Evolutionary conservation across 2,888 invertebrate species (phyloP), one percentile per base, ranked within the genome.

Genomic region (Rhaphigaster nebulosa): DNA sequence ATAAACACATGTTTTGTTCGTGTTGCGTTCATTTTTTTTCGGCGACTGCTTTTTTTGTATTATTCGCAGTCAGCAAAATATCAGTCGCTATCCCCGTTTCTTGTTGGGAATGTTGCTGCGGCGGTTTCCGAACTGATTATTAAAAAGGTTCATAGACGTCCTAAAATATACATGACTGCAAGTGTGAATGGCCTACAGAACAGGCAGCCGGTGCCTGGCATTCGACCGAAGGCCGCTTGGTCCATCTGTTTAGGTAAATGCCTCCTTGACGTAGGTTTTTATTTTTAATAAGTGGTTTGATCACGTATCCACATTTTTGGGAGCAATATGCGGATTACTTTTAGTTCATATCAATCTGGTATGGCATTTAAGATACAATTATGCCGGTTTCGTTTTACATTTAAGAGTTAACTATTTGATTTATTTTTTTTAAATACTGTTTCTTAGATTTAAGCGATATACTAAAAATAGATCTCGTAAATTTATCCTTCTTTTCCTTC

Each of bases 141-240:
- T 76, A 26, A 76, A 38, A 70, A 38, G 20, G 38, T 34, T 76
- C 70, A 20, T 76, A 76, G 23, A 38, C 20, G 18, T 34, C 70
- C 70, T 76, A 76, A 76, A 84, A 45, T 45, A 84, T 45, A 84
- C 45, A 45, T 45, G 84, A 50, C 45, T 45, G n/a, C 45, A n/a
- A 26, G 84, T 41, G 84, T 84, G 84, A 84, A 84, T 50, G 84
- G 41, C 84, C 84, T 45, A 45, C 26, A 5, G n/a, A 84, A 50
- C n/a, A 2, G 84, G 45, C 84, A 50, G 45, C 45, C 45, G 45
- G 34, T 76, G 70, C 70, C 84, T 50, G 84, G 84, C 84, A 84
- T 84, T 50, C 45, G n/a, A 84, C 45, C 45, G 84, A 84, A 84
- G 84, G 84, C 41, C 84, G 45, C n/a, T 45, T 26, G 4, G n/a